Evolutionary conservation across 2,797 vertebrate species (phyloP).

Genomic region (Parambassis ranga): DNA sequence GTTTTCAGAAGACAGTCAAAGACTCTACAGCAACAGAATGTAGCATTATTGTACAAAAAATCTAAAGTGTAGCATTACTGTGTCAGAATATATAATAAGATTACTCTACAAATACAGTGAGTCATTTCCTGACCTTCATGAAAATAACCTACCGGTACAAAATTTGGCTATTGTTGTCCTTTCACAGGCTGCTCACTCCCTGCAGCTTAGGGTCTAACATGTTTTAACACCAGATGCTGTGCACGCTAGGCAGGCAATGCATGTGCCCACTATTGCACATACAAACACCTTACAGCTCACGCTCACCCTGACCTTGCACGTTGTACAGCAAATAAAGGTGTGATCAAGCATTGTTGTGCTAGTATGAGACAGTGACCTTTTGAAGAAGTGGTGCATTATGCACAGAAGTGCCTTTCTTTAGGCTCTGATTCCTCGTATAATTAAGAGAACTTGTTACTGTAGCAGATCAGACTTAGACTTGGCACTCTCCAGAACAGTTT

Average conservation of each 20-base stretch:
- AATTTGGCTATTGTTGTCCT: constrained; percentile 12
- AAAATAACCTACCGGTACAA: no score
- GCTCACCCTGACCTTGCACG: constrained; percentile 45
- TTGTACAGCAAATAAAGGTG: constrained; percentile 76
- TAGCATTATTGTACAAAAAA: neutral
- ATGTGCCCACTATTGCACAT: constrained; percentile 35
- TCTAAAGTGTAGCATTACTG: neutral
- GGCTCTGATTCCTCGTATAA: no score
- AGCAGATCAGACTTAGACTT: neutral
- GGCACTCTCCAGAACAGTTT: neutral
- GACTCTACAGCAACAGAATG: neutral
- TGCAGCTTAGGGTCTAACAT: constrained; percentile 6
- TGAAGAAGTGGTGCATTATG: neutral
- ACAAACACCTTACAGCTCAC: constrained; percentile 12
- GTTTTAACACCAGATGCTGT: constrained; percentile 7
- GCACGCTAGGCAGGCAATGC: constrained; percentile 43
- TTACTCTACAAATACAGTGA: neutral
- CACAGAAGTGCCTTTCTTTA: neutral
- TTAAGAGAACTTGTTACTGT: no score
- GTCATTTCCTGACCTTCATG: neutral
- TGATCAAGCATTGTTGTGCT: constrained; percentile 9
- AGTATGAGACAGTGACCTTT: neutral
- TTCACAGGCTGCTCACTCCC: constrained; percentile 18
- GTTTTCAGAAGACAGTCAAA: neutral
- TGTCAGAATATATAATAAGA: neutral